Conservation (phyloP, 2,797 vertebrate species). For the Dendrocincla tyrannina region DNA sequence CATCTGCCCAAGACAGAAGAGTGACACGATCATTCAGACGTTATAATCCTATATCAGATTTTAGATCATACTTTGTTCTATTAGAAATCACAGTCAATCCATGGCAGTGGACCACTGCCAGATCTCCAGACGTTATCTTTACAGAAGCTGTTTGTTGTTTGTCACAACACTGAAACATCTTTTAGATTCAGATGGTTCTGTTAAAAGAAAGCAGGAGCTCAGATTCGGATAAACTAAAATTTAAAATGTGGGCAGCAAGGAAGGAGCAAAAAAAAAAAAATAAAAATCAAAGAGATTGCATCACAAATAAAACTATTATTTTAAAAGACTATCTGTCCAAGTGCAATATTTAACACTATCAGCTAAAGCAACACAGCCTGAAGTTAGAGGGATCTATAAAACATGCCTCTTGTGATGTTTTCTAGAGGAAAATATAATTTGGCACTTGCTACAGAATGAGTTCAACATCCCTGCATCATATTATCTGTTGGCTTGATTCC, state of each 20-base stretch:
- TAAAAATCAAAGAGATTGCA: neutral
- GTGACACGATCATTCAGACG: neutral
- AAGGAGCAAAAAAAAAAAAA: no score
- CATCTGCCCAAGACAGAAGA: neutral
- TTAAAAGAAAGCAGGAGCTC: neutral
- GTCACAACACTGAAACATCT: neutral
- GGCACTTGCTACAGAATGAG: constrained; percentile 37
- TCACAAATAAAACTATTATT: neutral
- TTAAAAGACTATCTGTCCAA: neutral
- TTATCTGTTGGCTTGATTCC: constrained; percentile 47
- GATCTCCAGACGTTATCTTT: neutral
- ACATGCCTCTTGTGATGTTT: constrained; percentile 23
- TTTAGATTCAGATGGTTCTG: neutral
- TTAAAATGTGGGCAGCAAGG: neutral
- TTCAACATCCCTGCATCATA: constrained; percentile 25
- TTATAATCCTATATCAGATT: neutral
- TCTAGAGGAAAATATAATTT: constrained; percentile 42
- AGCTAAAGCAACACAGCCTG: constrained; percentile 11
- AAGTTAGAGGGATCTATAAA: constrained; percentile 22
- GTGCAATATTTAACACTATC: constrained; percentile 12
- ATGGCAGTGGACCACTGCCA: neutral
- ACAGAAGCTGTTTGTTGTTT: neutral
- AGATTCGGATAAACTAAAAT: neutral
- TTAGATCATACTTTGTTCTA: neutral
- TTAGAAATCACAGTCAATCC: neutral